These are phyloP conservation scores for Hemitrygon akajei DNA, from an alignment of 2,797 vertebrate species.

Conservation along the genomic window DNA sequence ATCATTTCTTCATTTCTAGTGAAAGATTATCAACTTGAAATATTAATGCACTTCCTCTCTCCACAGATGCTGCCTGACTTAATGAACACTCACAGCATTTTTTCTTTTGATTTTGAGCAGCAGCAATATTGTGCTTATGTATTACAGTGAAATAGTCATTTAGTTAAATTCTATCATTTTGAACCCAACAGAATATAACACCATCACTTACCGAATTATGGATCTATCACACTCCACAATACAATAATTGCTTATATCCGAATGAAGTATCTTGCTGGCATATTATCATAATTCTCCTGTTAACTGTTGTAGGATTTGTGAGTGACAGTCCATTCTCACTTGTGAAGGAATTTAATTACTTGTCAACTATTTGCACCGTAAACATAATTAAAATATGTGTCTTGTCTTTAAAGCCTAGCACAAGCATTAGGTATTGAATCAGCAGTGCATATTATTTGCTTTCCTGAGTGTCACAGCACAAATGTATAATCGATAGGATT, in stretches of 20 bases:
- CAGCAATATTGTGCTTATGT: no score
- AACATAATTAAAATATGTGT: not conserved
- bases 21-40: no score
- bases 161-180: not conserved
- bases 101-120: no score
- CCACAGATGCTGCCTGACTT: no score
- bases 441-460: constrained; percentile 25
- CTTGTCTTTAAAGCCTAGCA: not conserved
- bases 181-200: not conserved
- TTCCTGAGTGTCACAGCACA: constrained; percentile 52
- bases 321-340: not conserved
- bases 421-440: not conserved
- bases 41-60: no score
- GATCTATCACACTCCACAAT: not conserved
- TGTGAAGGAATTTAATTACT: not conserved
- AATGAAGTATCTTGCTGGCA: not conserved
- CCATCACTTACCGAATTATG: not conserved
- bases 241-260: not conserved
- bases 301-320: not conserved
- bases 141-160: not conserved
- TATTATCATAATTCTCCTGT: not conserved
- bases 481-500: constrained; percentile 59
- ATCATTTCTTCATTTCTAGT: no score
- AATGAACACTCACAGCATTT: no score
- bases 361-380: not conserved